phyloP scores from a whole-genome alignment of 2,797 vertebrate species.

The Syndactyla subalaris region DNA sequence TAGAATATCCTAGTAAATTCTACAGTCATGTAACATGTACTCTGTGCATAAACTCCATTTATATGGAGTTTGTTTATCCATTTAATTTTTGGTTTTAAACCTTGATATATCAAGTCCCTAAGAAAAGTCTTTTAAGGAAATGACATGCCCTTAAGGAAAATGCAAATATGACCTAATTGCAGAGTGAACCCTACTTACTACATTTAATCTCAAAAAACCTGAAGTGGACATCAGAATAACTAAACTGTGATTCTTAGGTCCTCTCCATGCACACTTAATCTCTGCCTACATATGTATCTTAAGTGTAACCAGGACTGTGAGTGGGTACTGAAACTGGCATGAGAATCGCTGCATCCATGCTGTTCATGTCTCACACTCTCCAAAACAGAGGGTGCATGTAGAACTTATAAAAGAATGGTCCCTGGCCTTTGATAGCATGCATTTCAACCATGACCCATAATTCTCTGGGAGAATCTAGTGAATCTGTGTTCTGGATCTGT shows the following conservation, averaged over 20 bases:
- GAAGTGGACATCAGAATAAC: not conserved
- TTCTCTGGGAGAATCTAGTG: not conserved
- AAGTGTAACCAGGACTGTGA: not conserved
- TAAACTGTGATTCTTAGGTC: not conserved
- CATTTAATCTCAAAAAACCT: not conserved
- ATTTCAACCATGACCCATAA: not conserved
- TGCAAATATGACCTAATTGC: not conserved
- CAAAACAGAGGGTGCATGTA: not conserved
- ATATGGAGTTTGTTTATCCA: not conserved
- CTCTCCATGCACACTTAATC: not conserved
- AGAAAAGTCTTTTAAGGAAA: not conserved
- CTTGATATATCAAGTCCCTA: not conserved
- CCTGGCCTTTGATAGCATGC: not conserved
- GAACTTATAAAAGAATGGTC: not conserved
- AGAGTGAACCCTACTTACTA: not conserved
- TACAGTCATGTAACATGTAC: not conserved
- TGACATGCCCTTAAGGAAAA: not conserved
- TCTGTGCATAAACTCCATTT: not conserved
- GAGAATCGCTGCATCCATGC: not conserved
- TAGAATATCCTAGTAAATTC: not conserved
- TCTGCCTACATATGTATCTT: not conserved
- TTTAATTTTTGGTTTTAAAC: not conserved
- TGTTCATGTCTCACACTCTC: not conserved
- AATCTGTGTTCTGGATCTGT: not conserved
- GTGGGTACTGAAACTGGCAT: not conserved